Percentiles rank a stretch among this genome's conserved stretches.
Evolutionary conservation across 1,140 invertebrate genomes (phyloP).

Genomic region (Dreissena rostriformis): DNA sequence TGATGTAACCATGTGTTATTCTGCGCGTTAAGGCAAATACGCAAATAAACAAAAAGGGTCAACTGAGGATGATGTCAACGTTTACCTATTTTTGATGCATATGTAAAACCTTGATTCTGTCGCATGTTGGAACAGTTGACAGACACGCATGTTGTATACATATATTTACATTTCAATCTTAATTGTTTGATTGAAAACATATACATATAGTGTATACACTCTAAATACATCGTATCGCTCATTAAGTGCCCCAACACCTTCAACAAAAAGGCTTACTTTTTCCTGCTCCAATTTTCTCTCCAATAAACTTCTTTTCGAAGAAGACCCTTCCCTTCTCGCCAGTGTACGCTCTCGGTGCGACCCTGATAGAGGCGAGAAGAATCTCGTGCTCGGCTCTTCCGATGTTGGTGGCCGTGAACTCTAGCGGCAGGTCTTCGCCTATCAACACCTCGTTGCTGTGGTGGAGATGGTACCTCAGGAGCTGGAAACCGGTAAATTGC

Average conservation of each 20-base stretch:
- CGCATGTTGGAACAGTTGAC: not conserved
- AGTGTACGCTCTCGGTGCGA: not conserved
- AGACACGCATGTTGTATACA: not conserved
- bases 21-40: too few species aligned
- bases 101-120: not conserved
- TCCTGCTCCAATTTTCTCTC: not conserved
- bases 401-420: constrained; percentile 8
- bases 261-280: constrained; percentile 1
- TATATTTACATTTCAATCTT: not conserved
- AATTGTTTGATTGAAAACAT: not conserved
- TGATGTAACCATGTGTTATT: too few species aligned
- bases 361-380: not conserved
- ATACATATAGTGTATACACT: not conserved
- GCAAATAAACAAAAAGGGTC: too few species aligned
- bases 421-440: constrained; percentile 1
- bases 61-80: too few species aligned
- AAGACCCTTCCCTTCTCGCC: not conserved
- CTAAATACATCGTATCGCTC: not conserved
- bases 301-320: not conserved
- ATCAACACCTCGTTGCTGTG: not conserved
- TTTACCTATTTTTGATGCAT: too few species aligned
- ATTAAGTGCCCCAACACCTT: not conserved
- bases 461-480: not conserved
- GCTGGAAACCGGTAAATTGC: not conserved
- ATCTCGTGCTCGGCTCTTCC: not conserved